phyloP scores from a whole-genome alignment of 2,888 invertebrate genomes.

The Hypsopygia costalis region DNA sequence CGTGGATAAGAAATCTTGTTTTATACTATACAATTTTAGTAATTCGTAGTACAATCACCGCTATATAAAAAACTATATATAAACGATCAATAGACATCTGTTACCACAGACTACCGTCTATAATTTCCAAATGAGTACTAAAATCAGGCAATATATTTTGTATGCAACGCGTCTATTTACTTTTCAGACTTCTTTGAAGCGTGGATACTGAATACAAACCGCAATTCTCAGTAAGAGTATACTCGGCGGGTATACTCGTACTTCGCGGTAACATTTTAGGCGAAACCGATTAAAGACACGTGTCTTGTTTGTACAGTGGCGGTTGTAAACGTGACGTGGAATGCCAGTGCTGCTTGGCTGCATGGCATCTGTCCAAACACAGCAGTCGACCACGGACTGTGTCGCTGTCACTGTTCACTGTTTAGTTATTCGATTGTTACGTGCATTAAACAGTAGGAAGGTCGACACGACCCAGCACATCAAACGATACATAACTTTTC shows the following conservation, averaged over 20 bases:
- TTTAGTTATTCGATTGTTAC: constrained; percentile 42
- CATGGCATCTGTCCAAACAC: constrained; percentile 57
- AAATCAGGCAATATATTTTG: too few species aligned
- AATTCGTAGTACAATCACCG: too few species aligned
- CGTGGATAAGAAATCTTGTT: too few species aligned
- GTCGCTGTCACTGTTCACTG: constrained; percentile 29
- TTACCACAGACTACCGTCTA: too few species aligned
- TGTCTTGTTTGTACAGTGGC: constrained; percentile 55
- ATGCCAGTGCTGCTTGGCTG: constrained; percentile 28
- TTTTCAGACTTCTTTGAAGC: too few species aligned
- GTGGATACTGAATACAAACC: background rate
- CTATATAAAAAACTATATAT: too few species aligned
- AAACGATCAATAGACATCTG: too few species aligned
- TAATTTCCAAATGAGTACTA: too few species aligned
- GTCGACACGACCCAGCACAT: constrained; percentile 22
- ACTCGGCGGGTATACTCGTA: constrained; percentile 10
- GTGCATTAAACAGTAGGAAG: constrained; percentile 20
- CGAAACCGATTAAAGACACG: constrained; percentile 52
- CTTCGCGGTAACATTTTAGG: constrained; percentile 41
- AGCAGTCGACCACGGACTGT: constrained; percentile 20
- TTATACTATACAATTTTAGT: too few species aligned
- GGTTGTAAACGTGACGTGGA: constrained; percentile 48
- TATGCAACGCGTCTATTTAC: too few species aligned
- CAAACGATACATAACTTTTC: constrained; percentile 6
- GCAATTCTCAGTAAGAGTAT: constrained; percentile 1